Evolutionary conservation across 2,797 vertebrate genomes (phyloP).

Genomic region (Liparis tanakae): DNA sequence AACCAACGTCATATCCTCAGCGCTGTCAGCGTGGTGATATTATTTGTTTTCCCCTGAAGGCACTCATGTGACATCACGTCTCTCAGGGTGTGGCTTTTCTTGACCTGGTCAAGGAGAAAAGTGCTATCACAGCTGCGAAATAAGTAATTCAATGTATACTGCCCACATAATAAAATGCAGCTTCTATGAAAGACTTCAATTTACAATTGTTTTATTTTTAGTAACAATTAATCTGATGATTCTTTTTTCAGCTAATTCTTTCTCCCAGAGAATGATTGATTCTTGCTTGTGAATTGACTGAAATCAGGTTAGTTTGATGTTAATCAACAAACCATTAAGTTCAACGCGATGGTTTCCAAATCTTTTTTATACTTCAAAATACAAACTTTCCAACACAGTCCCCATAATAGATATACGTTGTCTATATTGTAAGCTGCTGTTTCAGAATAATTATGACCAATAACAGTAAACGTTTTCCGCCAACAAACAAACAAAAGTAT

Average conservation of each 20-base stretch:
- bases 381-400: neutral
- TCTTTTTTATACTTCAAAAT: neutral
- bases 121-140: neutral
- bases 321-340: neutral
- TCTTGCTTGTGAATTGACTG: neutral
- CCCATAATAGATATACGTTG: neutral
- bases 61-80: constrained; percentile 37
- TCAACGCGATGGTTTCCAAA: neutral
- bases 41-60: constrained; percentile 27
- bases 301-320: neutral
- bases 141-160: neutral
- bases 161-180: neutral
- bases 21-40: neutral
- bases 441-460: neutral
- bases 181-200: neutral
- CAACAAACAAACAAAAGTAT: neutral
- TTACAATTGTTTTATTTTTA: neutral
- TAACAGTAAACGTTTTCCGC: neutral
- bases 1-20: constrained; percentile 34
- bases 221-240: neutral
- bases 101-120: constrained; percentile 9
- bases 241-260: neutral
- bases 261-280: neutral
- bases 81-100: constrained; percentile 42
- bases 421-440: neutral